Base-by-base conservation (phyloP, 2,797 vertebrate species). In the Percopsis omiscomaycus region DNA sequence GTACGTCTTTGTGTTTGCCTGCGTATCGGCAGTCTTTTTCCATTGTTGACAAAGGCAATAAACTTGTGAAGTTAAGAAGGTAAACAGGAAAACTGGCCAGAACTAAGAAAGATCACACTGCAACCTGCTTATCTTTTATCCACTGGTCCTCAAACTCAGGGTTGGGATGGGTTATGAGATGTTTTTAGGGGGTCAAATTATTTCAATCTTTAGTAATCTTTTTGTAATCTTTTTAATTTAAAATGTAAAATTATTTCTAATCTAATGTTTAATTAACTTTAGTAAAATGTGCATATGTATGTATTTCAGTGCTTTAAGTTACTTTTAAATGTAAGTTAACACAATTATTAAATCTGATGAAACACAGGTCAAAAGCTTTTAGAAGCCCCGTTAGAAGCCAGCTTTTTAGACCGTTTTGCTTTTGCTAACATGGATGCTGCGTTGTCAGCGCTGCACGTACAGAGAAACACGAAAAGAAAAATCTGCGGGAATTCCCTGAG, bases 1-100 rank as follows among this genome's bases (percentile, higher is more conserved):
- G 55, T 78, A 71, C 59, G 56, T 77, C 80, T 86, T 75, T 75
- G n/a, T 68, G 68, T 77, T 75, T 81, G 64, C 73, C 60, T 46
- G 55, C 64, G 57, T 71, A 68, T 79, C 79, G 73, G 60, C 64
- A 74, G 22, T 77, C 59, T 81, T 87, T 89, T 89, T 89, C 84
- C 82, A 81, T 61, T 84, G 86, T 79, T 83, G 82, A 89, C 74
- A 78, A 78, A 0, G 0, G 45, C 59, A 64, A 80, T 84, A 85
- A 88, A 89, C 84, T 87, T 52, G 75, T 66, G 61, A 53, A 77
- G 59, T 48, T 67, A 71, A 68, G 82, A 82, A 65, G 71, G 75
- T 80, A 84, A 83, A 81, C 83, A 68, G 44, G 72, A 42, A 69
- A 59, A 70, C 51, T 70, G 53, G 54, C 58, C 11, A 50, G 30